These are phyloP conservation scores for Drosophila funebris DNA, from an alignment of 1,140 invertebrate genomes.

Conservation along the genomic window DNA sequence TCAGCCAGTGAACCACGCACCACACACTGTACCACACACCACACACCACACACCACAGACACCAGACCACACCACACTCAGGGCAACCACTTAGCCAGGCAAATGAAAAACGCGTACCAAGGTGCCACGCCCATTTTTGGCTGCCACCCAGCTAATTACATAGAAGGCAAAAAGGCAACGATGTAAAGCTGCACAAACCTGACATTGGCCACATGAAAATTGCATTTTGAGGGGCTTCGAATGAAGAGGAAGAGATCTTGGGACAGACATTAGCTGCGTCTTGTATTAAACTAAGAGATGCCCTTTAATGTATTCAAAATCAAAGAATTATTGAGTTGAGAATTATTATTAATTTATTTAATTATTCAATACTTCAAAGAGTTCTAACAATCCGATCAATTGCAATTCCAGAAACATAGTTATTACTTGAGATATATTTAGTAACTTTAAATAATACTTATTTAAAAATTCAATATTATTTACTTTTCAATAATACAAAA, in stretches of 20 bases:
- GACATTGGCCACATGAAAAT: slow-evolving; percentile 56
- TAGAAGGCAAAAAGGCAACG: slow-evolving; percentile 4
- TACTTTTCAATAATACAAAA: no score
- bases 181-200: slow-evolving; percentile 7
- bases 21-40: background rate
- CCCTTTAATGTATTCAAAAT: no score
- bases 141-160: slow-evolving; percentile 73
- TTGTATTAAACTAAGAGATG: slow-evolving; percentile 3
- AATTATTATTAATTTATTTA: no score
- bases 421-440: no score
- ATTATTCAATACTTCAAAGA: no score
- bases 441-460: no score
- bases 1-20: background rate
- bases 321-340: no score
- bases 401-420: no score
- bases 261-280: background rate
- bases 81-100: slow-evolving; percentile 28
- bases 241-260: background rate
- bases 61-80: background rate
- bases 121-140: slow-evolving; percentile 59
- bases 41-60: background rate
- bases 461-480: no score
- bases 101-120: slow-evolving; percentile 76
- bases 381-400: no score
- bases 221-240: slow-evolving; percentile 44